These are phyloP conservation scores for Eurosta solidaginis DNA, from an alignment of 1,140 invertebrate species.

Conservation along the genomic window DNA sequence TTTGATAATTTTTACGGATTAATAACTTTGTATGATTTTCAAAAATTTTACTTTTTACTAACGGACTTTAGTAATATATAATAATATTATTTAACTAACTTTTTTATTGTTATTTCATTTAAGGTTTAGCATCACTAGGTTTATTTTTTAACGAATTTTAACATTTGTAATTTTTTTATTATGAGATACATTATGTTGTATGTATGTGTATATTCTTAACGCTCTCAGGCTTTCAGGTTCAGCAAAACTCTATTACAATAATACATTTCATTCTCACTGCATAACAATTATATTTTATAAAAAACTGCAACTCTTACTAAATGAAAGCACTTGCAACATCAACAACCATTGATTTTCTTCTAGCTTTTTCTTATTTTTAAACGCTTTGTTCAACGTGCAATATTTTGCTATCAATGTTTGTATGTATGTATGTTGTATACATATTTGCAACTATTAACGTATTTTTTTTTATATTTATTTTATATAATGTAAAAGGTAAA, in stretches of 20 bases:
- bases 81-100: not conserved
- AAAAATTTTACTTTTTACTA: not conserved
- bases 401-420: not conserved
- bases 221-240: no score
- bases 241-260: not conserved
- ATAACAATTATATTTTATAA: not conserved
- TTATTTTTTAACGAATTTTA: not conserved
- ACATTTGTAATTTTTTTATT: not conserved
- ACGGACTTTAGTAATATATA: no score
- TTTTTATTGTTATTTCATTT: not conserved
- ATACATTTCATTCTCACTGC: not conserved
- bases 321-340: not conserved
- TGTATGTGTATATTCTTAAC: not conserved
- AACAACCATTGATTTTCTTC: not conserved
- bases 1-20: not conserved
- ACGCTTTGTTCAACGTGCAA: not conserved
- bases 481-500: constrained; percentile 25
- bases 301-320: not conserved
- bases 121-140: not conserved
- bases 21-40: constrained; percentile 7
- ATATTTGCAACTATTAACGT: not conserved
- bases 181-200: no score
- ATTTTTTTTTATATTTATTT: not conserved
- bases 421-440: not conserved
- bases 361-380: not conserved